Evolutionary conservation across 2,113 vertebrate genomes (phyloP), one percentile per base, ranked within the genome.

Genomic region (Peromyscus maniculatus): DNA sequence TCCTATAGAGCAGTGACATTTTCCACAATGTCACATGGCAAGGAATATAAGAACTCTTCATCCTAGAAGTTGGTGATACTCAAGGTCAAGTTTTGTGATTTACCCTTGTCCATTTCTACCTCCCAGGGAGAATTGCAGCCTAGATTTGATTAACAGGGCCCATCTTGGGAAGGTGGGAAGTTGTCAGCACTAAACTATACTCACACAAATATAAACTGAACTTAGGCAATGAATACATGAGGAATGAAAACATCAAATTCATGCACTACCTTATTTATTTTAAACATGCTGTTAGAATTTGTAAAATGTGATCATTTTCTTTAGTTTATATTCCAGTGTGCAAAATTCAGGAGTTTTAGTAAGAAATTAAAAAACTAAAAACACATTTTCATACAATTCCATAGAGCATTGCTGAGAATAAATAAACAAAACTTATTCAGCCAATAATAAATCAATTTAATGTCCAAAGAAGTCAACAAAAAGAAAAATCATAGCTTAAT

Each of bases 391-490:
- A 69, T 87, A 67, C 64, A 55, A 36, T 82, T 93, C 96, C 46
- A 92, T 83, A 28, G 89, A 94, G 62, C 91, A 36, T 3, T 11
- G 78, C 62, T 77, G 43, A 88, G 43, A 95, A 77, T 59, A 89
- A 93, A 46, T 52, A 89, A 93, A 62, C 5, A 62, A 31, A 94
- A 94, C 39, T 67, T 95, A 72, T 82, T 82, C 74, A 97, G 6
- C 33, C 69, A 97, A 9, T 69, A 90, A n/a, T 19, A 94, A 33
- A 82, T 93, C 55, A 94, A 96, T 95, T 75, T 89, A 91, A 89
- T 93, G 3, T 94, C 33, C 26, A 22, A 82, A 33, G 66, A 59
- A 90, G 91, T 3, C 66, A 96, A 74, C 78, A 82, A 46, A 89
- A 49, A 91, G 36, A 84, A 75, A 75, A 86, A 95, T 64, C 74